phyloP scores from a whole-genome alignment of 2,888 invertebrate species.

The Heterodera filipjevi region DNA sequence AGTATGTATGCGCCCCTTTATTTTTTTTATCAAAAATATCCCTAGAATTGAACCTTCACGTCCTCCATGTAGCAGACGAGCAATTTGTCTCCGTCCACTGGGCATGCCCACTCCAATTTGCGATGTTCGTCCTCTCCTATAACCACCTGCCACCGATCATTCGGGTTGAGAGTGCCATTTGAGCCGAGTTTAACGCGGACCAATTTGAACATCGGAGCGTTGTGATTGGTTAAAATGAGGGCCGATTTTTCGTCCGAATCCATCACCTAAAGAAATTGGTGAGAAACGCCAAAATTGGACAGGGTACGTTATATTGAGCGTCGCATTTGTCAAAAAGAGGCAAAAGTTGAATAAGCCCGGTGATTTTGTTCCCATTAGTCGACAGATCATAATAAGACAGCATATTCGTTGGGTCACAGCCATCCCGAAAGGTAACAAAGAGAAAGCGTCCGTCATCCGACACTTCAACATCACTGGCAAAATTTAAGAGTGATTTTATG shows the following conservation, averaged over 20 bases:
- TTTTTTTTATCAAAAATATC: too few relatives aligned
- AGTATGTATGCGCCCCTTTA: too few relatives aligned
- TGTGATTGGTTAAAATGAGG: slow-evolving; percentile 87
- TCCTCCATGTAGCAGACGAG: slow-evolving; percentile 87
- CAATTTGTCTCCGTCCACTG: slow-evolving; percentile 83
- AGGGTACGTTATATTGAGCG: slow-evolving; percentile 77
- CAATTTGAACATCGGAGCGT: slow-evolving; percentile 87
- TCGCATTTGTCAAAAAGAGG: slow-evolving; percentile 86
- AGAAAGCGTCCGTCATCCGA: slow-evolving; percentile 89
- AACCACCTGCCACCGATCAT: slow-evolving; percentile 77
- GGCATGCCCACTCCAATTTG: slow-evolving; percentile 85
- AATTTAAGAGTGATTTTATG: too few relatives aligned
- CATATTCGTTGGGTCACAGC: slow-evolving; percentile 76
- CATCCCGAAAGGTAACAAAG: slow-evolving; percentile 77
- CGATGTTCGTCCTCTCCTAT: slow-evolving; percentile 82
- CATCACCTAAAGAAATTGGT: slow-evolving; percentile 70
- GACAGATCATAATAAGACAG: slow-evolving; percentile 74
- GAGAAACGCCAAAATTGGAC: slow-evolving; percentile 52
- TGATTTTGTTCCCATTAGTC: slow-evolving; percentile 60
- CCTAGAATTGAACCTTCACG: too few relatives aligned
- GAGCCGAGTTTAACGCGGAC: slow-evolving; percentile 74
- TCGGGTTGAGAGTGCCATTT: slow-evolving; percentile 17
- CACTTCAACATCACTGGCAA: slow-evolving; percentile 82
- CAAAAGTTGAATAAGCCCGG: slow-evolving; percentile 74
- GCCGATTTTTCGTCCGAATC: slow-evolving; percentile 70